Evolutionary conservation across 53 echinoderm and acorn worm genomes (phyloP).

Genomic region (Apostichopus leukothele): DNA sequence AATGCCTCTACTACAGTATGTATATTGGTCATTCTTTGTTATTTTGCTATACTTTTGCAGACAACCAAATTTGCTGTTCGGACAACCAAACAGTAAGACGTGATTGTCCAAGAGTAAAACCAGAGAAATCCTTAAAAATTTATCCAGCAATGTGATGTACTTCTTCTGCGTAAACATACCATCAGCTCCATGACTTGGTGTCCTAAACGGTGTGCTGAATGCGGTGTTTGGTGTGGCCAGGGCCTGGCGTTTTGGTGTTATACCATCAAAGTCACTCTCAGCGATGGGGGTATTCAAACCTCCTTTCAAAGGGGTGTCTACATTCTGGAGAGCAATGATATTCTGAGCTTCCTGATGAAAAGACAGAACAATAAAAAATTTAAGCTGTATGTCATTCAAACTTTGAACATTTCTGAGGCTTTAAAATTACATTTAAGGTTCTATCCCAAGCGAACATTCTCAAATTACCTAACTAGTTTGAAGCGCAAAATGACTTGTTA

Average conservation of each 20-base stretch:
- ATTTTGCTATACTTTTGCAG: too few species aligned
- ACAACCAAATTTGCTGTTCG: too few species aligned
- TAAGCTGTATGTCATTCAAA: background rate
- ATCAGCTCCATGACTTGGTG: slow-evolving; percentile 63
- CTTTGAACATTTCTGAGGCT: background rate
- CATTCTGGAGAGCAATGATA: slow-evolving; percentile 93
- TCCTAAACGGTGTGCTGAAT: slow-evolving; percentile 95
- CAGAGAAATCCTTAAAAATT: background rate
- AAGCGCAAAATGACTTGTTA: too few species aligned
- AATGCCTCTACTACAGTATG: too few species aligned
- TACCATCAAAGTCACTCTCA: slow-evolving; percentile 87
- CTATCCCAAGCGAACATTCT: too few species aligned
- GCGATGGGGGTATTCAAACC: slow-evolving; percentile 84
- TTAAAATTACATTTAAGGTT: too few species aligned
- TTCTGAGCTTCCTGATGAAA: slow-evolving; percentile 89
- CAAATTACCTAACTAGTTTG: too few species aligned
- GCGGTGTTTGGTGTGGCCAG: slow-evolving; percentile 91
- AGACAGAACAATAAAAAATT: background rate
- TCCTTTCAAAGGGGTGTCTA: slow-evolving; percentile 96
- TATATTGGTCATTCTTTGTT: too few species aligned
- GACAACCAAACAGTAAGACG: too few species aligned
- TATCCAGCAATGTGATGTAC: background rate
- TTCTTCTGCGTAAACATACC: background rate
- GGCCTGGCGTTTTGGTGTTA: slow-evolving; percentile 85
- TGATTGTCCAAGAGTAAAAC: background rate